phyloP scores from a whole-genome alignment of 2,797 vertebrate genomes.

The Mallotus villosus region DNA sequence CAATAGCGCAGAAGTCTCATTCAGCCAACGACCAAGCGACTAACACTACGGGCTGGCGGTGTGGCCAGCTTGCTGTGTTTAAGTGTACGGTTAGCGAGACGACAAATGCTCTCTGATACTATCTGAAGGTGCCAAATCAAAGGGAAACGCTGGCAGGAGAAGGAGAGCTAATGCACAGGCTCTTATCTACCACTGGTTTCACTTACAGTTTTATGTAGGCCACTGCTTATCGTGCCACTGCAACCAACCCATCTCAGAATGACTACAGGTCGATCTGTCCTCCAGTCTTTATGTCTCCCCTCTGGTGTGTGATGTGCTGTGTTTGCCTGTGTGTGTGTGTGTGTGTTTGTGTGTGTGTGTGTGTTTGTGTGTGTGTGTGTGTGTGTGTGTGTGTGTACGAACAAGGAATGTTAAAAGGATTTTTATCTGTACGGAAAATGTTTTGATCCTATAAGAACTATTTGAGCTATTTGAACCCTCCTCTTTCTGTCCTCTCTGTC shows the following conservation, averaged over 20 bases:
- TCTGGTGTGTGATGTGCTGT: not conserved
- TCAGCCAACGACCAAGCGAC: constrained; percentile 31
- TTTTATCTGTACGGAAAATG: constrained; percentile 67
- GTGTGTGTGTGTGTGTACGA: constrained; percentile 22
- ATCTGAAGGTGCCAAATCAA: constrained; percentile 22
- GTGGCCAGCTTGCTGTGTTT: constrained; percentile 62
- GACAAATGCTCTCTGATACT: constrained; percentile 48
- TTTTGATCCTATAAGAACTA: constrained; percentile 52
- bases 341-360: not conserved
- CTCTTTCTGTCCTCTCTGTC: not conserved
- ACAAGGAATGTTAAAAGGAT: constrained; percentile 69
- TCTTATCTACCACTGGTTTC: constrained; percentile 39
- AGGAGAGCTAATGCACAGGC: constrained; percentile 32
- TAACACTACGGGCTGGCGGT: constrained; percentile 43
- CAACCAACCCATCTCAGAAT: constrained; percentile 47
- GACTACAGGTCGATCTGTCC: constrained; percentile 54
- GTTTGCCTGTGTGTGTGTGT: constrained; percentile 1
- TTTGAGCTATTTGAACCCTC: constrained; percentile 31
- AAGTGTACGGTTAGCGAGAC: constrained; percentile 51
- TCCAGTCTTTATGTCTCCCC: constrained; percentile 22
- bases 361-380: not conserved
- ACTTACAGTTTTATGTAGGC: constrained; percentile 46
- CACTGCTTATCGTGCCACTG: constrained; percentile 53
- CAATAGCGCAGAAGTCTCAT: not conserved
- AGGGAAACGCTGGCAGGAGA: constrained; percentile 20